Conservation (phyloP, 2,797 vertebrate genomes). For the Halcyon smyrnensis region DNA sequence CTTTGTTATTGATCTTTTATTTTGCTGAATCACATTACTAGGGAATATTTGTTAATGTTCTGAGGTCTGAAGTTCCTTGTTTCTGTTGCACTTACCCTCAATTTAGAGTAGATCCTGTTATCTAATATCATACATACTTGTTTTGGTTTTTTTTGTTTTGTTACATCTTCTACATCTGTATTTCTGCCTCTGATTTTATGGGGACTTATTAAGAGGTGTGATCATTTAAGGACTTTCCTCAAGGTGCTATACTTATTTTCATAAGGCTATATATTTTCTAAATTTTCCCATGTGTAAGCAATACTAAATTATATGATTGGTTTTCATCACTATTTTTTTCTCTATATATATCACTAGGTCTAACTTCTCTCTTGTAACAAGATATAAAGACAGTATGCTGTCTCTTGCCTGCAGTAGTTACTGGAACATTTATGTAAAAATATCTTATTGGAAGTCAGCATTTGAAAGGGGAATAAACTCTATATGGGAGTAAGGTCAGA, state of each 20-base stretch:
- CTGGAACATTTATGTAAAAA: neutral
- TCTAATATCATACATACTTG: fast-evolving
- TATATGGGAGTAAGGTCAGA: neutral
- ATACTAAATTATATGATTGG: neutral
- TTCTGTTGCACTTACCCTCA: neutral
- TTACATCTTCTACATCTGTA: neutral
- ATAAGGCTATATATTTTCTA: neutral
- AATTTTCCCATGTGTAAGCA: neutral
- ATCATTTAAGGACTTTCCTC: neutral
- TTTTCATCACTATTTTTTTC: neutral
- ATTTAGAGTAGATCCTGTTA: neutral
- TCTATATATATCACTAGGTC: neutral
- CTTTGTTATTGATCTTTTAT: neutral
- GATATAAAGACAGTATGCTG: neutral
- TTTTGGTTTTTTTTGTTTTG: neutral
- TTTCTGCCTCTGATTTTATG: neutral
- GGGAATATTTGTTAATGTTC: neutral
- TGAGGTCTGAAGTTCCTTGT: neutral
- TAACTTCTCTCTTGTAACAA: neutral
- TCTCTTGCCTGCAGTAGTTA: neutral
- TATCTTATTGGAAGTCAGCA: neutral
- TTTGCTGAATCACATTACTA: neutral
- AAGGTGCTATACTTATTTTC: neutral
- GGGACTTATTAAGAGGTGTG: neutral
- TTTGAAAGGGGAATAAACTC: neutral